Evolutionary conservation across 2,888 invertebrate genomes (phyloP).

Genomic region (Phaedon cochleariae): DNA sequence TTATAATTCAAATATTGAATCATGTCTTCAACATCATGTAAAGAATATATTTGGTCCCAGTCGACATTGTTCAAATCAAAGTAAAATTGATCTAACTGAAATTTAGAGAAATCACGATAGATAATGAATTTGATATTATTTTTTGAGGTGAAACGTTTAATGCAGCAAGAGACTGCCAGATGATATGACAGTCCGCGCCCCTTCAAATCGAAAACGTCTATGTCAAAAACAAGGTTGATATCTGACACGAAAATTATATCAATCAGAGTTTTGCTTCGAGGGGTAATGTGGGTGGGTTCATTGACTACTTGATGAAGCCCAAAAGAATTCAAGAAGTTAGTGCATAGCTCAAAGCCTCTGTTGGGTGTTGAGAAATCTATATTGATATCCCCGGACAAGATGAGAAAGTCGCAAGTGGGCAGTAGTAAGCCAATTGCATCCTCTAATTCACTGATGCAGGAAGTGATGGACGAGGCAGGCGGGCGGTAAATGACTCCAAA

Average conservation of each 20-base stretch:
- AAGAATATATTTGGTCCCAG: conserved; percentile 4
- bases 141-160: not conserved
- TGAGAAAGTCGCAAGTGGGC: conserved; percentile 5
- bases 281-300: not conserved
- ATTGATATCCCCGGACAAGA: not conserved
- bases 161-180: not conserved
- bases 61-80: not conserved
- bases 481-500: conserved; percentile 1
- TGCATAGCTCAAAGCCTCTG: not conserved
- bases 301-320: not conserved
- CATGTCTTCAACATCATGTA: conserved; percentile 5
- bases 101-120: not conserved
- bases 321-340: not conserved
- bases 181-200: not conserved
- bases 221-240: not conserved
- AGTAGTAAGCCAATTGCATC: not conserved
- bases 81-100: not conserved
- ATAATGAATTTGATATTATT: not conserved
- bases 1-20: not conserved
- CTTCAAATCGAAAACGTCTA: not conserved
- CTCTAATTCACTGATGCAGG: not conserved
- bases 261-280: not conserved
- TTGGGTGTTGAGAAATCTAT: not conserved
- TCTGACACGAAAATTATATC: not conserved
- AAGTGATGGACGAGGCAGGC: not conserved